Conservation (phyloP, 2,888 invertebrate genomes). For the Dynastes maya region DNA sequence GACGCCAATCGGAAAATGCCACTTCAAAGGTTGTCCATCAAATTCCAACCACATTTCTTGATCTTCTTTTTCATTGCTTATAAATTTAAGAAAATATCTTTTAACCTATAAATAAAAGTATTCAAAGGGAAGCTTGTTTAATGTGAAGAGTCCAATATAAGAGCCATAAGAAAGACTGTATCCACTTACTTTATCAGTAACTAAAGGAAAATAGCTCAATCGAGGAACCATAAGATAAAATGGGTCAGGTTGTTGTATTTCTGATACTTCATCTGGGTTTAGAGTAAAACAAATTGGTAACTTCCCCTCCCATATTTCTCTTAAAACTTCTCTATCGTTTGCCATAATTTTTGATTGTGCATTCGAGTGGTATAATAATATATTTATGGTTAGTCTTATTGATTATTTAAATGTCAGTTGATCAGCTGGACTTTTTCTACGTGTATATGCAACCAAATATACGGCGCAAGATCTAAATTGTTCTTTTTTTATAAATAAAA, state of each 20-base stretch:
- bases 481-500: too few species aligned
- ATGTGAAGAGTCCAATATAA: too few species aligned
- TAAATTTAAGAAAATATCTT: conserved; percentile 89
- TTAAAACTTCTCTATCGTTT: conserved; percentile 93
- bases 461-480: not conserved
- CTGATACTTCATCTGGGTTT: conserved; percentile 89
- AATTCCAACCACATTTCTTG: conserved; percentile 96
- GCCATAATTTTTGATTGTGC: conserved; percentile 77
- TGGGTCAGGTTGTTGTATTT: conserved; percentile 92
- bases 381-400: conserved; percentile 23
- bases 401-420: conserved; percentile 26
- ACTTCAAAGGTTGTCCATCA: conserved; percentile 92
- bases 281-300: conserved; percentile 94
- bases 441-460: conserved; percentile 2
- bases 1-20: conserved; percentile 92
- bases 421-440: not conserved
- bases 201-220: conserved; percentile 94
- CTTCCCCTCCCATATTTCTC: conserved; percentile 97
- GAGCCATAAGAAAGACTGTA: not conserved
- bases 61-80: conserved; percentile 86
- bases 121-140: not conserved
- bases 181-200: conserved; percentile 89
- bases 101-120: conserved; percentile 77
- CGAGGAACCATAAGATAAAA: conserved; percentile 95
- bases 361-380: conserved; percentile 14